Base-by-base conservation (phyloP, 2,797 vertebrate genomes). In the Ispidina picta region DNA sequence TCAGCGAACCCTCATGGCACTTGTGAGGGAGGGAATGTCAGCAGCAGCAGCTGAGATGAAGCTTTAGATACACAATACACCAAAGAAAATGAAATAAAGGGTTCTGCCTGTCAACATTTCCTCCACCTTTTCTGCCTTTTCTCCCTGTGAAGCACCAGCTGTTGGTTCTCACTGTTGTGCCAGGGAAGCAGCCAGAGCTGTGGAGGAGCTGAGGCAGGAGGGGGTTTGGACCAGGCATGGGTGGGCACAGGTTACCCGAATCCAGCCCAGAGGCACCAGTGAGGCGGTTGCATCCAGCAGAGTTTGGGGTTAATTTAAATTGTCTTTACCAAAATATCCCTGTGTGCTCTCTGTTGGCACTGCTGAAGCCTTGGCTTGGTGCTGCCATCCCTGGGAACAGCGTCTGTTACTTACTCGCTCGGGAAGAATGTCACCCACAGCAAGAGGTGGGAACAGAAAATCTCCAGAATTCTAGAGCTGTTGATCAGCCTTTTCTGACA, bases 31-130 rank as follows among this genome's bases (percentile, higher is more conserved):
- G 66, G 73, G 88, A 41, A 74, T 68, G 92, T 33, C 92, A 87
- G 85, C 88, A 66, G 92, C 80, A 63, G 92, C 75, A 68, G 94
- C 81, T 79, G 78, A 77, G 76, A 72, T 3, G 60, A 78, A 78
- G 82, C 84, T 89, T 80, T 62, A 76, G 75, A 37, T 59, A 9
- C 10, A 63, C 35, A 68, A 54, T 16, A 28, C 35, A 59, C 63
- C 85, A 75, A 77, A 85, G 78, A 83, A 90, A 94, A 80, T 20
- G 58, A 72, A 74, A 80, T 75, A 62, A 80, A 83, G 80, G 55
- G 43, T 73, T 92, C 54, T 12, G 29, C 25, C 29, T 70, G 68
- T 35, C 84, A 82, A 39, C 37, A 58, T 70, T 65, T 70, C 74
- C 70, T 80, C 75, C 56, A 65, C 31, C 83, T 81, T 82, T 55